Base-by-base conservation (phyloP, 2,113 vertebrate species). In the Ascaphus truei region DNA sequence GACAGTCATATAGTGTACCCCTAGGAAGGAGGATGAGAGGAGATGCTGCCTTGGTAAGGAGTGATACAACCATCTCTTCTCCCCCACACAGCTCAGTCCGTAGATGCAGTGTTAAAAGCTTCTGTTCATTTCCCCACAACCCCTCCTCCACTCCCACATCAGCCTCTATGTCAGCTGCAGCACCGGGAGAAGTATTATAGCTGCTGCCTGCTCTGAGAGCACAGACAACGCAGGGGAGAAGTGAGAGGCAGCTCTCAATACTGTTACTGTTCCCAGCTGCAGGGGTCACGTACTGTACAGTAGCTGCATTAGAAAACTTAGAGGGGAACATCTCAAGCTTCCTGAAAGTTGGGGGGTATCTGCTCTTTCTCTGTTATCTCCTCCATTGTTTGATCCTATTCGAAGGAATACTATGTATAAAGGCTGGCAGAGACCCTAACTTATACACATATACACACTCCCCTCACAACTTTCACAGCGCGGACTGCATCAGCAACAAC, bases 71-170 rank as follows among this genome's bases (percentile, higher is more conserved):
- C 56, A 61, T 33, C 41, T 61, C 56, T 36, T 51, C 16, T 47
- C 43, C 57, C 57, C 56, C 55, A 56, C 67, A 39, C 57, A 29
- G 56, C 15, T 41, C 57, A 61, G 30, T 69, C 43, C 56, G 23
- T 59, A 60, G 55, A 37, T 39, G 43, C 55, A 50, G 57, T 61
- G 67, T 41, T 69, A 39, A 68, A 68, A 68, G 66, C 55, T 60
- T 60, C 15, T 60, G 41, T 51, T 60, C 55, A 59, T 59, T 37
- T 47, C 36, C 53, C 41, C 23, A 47, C 12, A 6, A 20, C 23
- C 66, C 66, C 55, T 27, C 55, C 55, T 68, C 55, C 67, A 60
- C 66, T 69, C 56, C 66, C 56, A 71, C 67, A 61, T 60, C 67
- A 71, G 56, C 67, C 33, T 71, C 56, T 61, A 61, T 71, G 67